A percentile compares a stretch with the other conserved stretches of the same genome.
These are phyloP conservation scores for Ornithoptera alexandrae DNA, from an alignment of 2,888 invertebrate species.

Conservation along the genomic window DNA sequence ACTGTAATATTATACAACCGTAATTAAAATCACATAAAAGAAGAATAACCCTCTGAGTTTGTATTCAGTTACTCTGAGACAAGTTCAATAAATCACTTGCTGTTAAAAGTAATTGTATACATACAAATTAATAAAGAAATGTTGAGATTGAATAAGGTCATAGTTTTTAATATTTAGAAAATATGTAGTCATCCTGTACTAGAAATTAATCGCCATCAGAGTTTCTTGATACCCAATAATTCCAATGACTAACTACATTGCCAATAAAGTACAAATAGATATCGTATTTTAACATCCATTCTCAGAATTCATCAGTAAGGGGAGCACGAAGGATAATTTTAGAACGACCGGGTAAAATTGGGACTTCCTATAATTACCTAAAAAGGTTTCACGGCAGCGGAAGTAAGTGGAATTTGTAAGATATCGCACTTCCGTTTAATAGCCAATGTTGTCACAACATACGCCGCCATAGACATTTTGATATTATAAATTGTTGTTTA, in stretches of 20 bases:
- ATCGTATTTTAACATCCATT: constrained; percentile 15
- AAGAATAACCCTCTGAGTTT: too few species aligned
- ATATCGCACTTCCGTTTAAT: constrained; percentile 72
- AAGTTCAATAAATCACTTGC: too few species aligned
- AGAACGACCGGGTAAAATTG: constrained; percentile 58
- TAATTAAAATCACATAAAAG: too few species aligned
- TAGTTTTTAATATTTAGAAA: too few species aligned
- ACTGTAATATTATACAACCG: too few species aligned
- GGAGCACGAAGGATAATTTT: constrained; percentile 45
- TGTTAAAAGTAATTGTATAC: too few species aligned
- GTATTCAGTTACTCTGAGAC: too few species aligned
- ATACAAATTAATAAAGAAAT: too few species aligned
- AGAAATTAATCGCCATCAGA: too few species aligned
- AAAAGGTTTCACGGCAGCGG: constrained; percentile 66
- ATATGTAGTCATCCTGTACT: too few species aligned
- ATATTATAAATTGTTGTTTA: background rate
- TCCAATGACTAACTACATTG: background rate
- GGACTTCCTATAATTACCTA: constrained; percentile 67
- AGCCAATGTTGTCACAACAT: constrained; percentile 49
- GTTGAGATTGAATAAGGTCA: too few species aligned
- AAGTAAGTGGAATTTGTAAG: constrained; percentile 75
- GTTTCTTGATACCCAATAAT: too few species aligned
- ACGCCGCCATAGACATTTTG: constrained; percentile 5
- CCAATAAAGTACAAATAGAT: background rate
- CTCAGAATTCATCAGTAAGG: constrained; percentile 20